Base-by-base conservation (phyloP, 2,888 invertebrate genomes). In the Tortricodes alternella region DNA sequence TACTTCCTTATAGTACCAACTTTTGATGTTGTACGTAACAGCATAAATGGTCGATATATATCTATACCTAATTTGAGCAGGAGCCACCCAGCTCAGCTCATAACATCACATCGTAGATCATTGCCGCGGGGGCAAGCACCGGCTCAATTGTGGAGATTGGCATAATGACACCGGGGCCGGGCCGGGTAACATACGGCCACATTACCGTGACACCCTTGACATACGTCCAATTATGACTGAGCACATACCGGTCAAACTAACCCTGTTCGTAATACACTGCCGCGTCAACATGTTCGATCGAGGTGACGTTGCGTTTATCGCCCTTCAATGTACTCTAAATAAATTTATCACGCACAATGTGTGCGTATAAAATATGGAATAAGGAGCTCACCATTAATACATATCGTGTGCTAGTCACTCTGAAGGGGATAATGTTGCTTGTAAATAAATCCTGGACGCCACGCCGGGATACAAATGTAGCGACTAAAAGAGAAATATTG, bases 161-260 rank as follows among this genome's bases (percentile, higher is more conserved):
- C 85, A 80, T 84, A 85, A 87, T 83, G 86, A 84, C 86, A 85
- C 81, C 74, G 65, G 82, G 81, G 77, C 66, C 67, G 70, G 76
- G 79, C 84, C 74, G 70, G 70, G 83, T 88, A 81, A 88, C 85
- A 73, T 87, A 89, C 80, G 83, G 74, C 79, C 85, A 77, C 80
- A 89, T 89, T 88, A 87, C 80, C 74, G 75, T 80, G 83, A 85
- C 88, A 83, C 75, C 79, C 80, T 79, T 87, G 89, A 88, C 87
- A 83, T 84, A 82, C 85, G 84, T 86, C 86, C 88, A 88, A 89
- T 89, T 89, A 89, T n/a, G n/a, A n/a, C n/a, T n/a, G n/a, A n/a
- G n/a, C n/a, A n/a, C n/a, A n/a, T n/a, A n/a, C n/a, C n/a, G n/a
- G n/a, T n/a, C n/a, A n/a, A n/a, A n/a, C n/a, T n/a, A n/a, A n/a